These are phyloP conservation scores for Chrysopa pallens DNA, from an alignment of 1,140 invertebrate genomes.

Conservation along the genomic window DNA sequence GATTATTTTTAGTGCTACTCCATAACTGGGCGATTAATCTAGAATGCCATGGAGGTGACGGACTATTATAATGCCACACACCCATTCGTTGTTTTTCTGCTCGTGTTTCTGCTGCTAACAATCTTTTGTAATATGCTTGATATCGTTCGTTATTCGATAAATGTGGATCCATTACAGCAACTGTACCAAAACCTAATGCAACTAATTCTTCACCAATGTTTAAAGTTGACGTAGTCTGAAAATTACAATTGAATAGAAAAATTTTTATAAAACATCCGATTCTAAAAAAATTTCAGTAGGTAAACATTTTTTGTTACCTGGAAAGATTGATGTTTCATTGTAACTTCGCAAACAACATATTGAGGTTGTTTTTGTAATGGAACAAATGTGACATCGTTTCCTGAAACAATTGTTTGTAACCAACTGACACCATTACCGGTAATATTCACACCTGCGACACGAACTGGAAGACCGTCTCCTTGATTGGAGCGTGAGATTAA, in stretches of 20 bases:
- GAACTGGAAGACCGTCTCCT: conserved; percentile 26
- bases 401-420: conserved; percentile 26
- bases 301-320: conserved; percentile 1
- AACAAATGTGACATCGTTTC: conserved; percentile 24
- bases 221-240: too few relatives aligned
- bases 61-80: conserved; percentile 26
- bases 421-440: conserved; percentile 28
- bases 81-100: conserved; percentile 26
- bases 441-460: conserved; percentile 27
- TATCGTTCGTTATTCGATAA: conserved; percentile 10
- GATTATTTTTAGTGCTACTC: not conserved
- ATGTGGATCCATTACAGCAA: conserved; percentile 13
- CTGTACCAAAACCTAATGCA: conserved; percentile 26
- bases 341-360: conserved; percentile 25
- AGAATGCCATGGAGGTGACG: conserved; percentile 8
- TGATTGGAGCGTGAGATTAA: conserved; percentile 17
- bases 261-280: too few relatives aligned
- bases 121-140: conserved; percentile 17
- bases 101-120: conserved; percentile 22
- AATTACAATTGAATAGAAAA: too few relatives aligned
- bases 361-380: conserved; percentile 22
- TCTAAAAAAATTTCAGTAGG: conserved; percentile 1
- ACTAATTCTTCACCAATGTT: conserved; percentile 24
- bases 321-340: conserved; percentile 15
- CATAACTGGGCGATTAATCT: not conserved